phyloP scores from a whole-genome alignment of 2,113 vertebrate species.

The Pseudopodoces humilis region DNA sequence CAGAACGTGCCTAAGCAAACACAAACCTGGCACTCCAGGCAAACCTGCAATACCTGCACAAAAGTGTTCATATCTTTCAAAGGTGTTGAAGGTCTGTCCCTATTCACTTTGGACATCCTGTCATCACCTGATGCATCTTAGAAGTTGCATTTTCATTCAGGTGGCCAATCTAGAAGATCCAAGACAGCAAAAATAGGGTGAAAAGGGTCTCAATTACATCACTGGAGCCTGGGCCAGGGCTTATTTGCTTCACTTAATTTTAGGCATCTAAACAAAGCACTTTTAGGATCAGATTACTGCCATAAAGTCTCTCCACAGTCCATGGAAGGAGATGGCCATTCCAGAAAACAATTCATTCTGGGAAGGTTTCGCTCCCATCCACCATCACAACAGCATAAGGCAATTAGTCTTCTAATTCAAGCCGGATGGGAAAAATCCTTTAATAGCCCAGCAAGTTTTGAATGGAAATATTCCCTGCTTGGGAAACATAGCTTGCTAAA shows the following conservation, averaged over 20 bases:
- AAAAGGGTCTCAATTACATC: background rate
- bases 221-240: background rate
- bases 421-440: slow-evolving; percentile 57
- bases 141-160: background rate
- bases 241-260: slow-evolving; percentile 38
- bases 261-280: slow-evolving; percentile 30
- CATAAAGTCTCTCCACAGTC: slow-evolving; percentile 13
- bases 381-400: background rate
- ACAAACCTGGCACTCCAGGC: background rate
- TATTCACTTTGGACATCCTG: background rate
- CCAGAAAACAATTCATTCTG: slow-evolving; percentile 59
- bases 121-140: background rate
- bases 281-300: slow-evolving; percentile 51
- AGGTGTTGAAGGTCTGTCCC: background rate
- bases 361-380: slow-evolving; percentile 20
- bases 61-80: background rate
- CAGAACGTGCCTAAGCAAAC: background rate
- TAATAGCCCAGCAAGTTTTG: slow-evolving; percentile 36
- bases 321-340: slow-evolving; percentile 35
- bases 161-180: background rate
- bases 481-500: slow-evolving; percentile 36
- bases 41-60: background rate
- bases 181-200: background rate
- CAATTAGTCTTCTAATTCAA: slow-evolving; percentile 60
- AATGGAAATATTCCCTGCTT: slow-evolving; percentile 53